phyloP scores from a whole-genome alignment of 2,888 invertebrate genomes.

The Clanis bilineata region DNA sequence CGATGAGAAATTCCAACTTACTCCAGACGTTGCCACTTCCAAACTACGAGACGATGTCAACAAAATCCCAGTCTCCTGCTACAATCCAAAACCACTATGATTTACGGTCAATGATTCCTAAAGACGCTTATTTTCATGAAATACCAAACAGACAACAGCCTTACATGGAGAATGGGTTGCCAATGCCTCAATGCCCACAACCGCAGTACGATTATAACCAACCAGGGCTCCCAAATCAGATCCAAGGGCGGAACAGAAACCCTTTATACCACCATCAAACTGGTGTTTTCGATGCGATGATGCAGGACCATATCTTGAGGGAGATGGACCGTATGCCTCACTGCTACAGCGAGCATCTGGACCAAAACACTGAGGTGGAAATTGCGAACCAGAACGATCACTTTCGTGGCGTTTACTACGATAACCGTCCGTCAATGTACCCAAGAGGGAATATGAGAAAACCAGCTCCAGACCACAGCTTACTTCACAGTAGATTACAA shows the following conservation, averaged over 20 bases:
- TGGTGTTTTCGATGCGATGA: conserved; percentile 77
- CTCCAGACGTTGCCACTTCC: conserved; percentile 78
- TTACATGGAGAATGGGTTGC: conserved; percentile 58
- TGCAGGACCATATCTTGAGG: conserved; percentile 77
- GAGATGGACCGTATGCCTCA: conserved; percentile 78
- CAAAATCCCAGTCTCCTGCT: conserved; percentile 67
- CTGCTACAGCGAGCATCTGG: conserved; percentile 72
- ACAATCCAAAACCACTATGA: conserved; percentile 53
- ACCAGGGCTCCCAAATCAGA: conserved; percentile 54
- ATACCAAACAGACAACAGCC: conserved; percentile 79
- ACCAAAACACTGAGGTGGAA: conserved; percentile 75
- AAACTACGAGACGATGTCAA: conserved; percentile 81
- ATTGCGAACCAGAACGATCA: conserved; percentile 71
- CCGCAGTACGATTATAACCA: conserved; percentile 63
- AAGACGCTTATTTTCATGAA: conserved; percentile 84
- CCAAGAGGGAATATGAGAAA: conserved; percentile 54
- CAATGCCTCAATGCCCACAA: conserved; percentile 53
- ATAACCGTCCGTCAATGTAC: conserved; percentile 61
- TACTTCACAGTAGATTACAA: conserved; percentile 73
- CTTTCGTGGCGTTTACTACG: conserved; percentile 69
- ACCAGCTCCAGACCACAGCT: conserved; percentile 64
- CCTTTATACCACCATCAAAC: conserved; percentile 71
- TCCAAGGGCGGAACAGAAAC: conserved; percentile 66
- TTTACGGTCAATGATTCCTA: conserved; percentile 72
- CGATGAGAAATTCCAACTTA: conserved; percentile 80